These are phyloP conservation scores for Eulemur macaco DNA, from an alignment of 2,113 vertebrate species.

Conservation along the genomic window DNA sequence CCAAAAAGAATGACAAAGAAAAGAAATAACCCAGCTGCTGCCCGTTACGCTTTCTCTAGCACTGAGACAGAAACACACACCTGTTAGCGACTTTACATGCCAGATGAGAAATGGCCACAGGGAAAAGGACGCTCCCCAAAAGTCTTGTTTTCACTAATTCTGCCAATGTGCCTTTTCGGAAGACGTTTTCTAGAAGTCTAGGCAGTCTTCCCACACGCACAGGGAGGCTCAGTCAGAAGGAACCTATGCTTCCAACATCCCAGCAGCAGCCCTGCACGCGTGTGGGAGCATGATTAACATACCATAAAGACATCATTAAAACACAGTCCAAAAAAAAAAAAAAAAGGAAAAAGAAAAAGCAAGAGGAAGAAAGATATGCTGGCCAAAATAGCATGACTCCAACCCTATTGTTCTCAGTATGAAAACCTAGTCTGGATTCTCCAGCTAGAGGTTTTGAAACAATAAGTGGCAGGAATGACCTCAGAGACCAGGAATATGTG, in stretches of 20 bases:
- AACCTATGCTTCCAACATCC: neutral
- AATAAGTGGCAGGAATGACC: neutral
- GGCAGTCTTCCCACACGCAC: neutral
- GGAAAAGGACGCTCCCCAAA: neutral
- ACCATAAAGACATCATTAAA: slow-evolving; percentile 38
- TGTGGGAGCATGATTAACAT: slow-evolving; percentile 51
- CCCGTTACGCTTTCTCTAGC: neutral
- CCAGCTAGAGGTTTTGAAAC: neutral
- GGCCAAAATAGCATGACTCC: neutral
- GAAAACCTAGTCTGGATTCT: neutral
- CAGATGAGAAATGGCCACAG: rapidly evolving
- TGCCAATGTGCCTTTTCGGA: neutral
- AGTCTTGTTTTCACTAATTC: neutral
- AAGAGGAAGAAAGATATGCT: neutral
- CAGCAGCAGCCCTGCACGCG: neutral
- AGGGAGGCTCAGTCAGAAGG: neutral
- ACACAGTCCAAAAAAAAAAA: neutral
- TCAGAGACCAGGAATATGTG: neutral
- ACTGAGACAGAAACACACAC: rapidly evolving
- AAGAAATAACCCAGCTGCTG: neutral
- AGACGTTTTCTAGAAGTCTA: neutral
- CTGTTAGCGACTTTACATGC: neutral
- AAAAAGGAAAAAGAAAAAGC: neutral
- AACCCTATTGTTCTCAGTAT: neutral
- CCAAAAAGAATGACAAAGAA: neutral